Conservation (phyloP, 2,888 invertebrate genomes). For the Mystacides longicornis region DNA sequence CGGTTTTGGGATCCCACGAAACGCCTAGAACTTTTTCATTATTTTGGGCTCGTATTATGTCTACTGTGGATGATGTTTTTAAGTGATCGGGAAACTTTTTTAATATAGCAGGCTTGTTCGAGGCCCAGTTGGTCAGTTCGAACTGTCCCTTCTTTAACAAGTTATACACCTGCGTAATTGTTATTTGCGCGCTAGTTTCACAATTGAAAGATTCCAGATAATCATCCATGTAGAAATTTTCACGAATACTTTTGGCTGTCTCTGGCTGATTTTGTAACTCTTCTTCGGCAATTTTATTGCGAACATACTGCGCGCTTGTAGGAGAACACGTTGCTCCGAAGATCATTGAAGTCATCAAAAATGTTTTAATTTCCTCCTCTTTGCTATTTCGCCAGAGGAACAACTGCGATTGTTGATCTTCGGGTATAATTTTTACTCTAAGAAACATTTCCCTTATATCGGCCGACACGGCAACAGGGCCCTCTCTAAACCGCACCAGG, state of each 20-base stretch:
- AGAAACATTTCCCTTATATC: conserved; percentile 31
- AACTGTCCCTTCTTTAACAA: neutral
- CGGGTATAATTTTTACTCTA: neutral
- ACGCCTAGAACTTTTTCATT: neutral
- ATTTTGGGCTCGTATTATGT: neutral
- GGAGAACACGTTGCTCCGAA: conserved; percentile 28
- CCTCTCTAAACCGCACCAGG: conserved; percentile 29
- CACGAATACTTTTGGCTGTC: neutral
- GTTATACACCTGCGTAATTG: conserved; percentile 17
- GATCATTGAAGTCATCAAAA: conserved; percentile 29
- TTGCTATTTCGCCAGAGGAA: conserved; percentile 24
- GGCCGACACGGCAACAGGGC: conserved; percentile 21
- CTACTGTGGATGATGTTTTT: no score
- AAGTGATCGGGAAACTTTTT: no score
- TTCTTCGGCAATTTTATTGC: neutral
- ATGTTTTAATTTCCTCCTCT: no score
- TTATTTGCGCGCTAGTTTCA: conserved; percentile 20
- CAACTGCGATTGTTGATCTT: neutral
- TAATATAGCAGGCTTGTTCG: no score
- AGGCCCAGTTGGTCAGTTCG: neutral
- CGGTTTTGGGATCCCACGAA: neutral
- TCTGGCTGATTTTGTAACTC: neutral
- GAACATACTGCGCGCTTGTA: conserved; percentile 25
- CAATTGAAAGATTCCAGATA: conserved; percentile 28
- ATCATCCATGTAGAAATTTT: neutral